A percentile compares a stretch with the other conserved stretches of the same genome.
These are phyloP conservation scores for Sebastes reedi DNA, from an alignment of 2,797 vertebrate genomes.

Conservation along the genomic window DNA sequence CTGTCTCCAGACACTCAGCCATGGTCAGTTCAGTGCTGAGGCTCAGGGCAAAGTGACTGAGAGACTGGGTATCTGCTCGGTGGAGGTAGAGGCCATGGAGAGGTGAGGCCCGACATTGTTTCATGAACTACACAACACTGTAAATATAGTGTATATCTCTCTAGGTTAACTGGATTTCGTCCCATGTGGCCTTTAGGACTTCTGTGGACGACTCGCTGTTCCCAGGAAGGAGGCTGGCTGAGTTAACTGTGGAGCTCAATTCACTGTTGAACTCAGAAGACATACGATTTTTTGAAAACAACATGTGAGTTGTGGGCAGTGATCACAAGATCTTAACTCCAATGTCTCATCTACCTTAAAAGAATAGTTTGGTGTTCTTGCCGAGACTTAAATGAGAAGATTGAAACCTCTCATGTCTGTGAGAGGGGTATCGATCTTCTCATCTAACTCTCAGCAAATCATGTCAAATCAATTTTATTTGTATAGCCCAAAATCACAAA, in stretches of 20 bases:
- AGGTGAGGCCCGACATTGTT: conserved; percentile 55
- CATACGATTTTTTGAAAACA: conserved; percentile 74
- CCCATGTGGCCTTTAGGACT: conserved; percentile 36
- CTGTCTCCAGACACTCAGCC: conserved; percentile 87
- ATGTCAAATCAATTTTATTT: no score
- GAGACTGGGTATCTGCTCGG: conserved; percentile 64
- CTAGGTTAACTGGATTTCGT: not conserved
- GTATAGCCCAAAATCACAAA: no score
- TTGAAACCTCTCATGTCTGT: not conserved
- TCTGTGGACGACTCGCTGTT: conserved; percentile 52
- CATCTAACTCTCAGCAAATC: no score
- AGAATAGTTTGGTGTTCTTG: not conserved
- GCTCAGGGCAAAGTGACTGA: conserved; percentile 50
- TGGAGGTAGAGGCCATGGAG: conserved; percentile 72
- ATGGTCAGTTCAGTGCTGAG: conserved; percentile 80
- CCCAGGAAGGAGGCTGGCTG: conserved; percentile 78
- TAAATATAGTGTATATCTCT: not conserved
- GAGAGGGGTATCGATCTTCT: no score
- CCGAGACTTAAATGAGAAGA: not conserved
- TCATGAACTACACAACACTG: not conserved
- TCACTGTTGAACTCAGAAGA: conserved; percentile 75
- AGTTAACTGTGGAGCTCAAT: conserved; percentile 75
- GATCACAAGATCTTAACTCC: not conserved
- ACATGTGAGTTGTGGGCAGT: conserved; percentile 72
- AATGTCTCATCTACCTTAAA: not conserved